Evolutionary conservation across 2,113 vertebrate genomes (phyloP).

Genomic region (Progne subis): DNA sequence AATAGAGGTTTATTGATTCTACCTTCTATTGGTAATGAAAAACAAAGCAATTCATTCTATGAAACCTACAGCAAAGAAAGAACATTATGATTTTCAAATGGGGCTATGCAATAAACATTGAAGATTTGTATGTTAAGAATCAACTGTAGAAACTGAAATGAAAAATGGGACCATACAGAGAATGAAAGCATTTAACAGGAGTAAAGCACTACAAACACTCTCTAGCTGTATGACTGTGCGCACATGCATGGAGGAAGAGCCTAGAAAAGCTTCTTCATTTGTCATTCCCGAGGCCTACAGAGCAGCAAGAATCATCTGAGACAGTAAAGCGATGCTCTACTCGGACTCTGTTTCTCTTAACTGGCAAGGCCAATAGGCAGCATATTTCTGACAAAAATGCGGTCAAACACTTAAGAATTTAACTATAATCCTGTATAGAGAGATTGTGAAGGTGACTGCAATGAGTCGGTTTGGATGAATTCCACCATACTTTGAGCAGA

Average conservation of each 20-base stretch:
- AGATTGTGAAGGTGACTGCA: not conserved
- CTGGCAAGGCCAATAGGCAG: not conserved
- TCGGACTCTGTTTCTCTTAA: not conserved
- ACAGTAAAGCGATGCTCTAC: not conserved
- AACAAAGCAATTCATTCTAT: not conserved
- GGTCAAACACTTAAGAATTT: not conserved
- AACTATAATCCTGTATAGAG: not conserved
- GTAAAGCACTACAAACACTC: not conserved
- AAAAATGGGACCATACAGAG: not conserved
- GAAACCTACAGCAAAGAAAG: not conserved
- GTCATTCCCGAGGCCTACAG: not conserved
- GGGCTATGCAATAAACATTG: not conserved
- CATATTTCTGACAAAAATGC: not conserved
- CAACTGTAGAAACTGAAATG: not conserved
- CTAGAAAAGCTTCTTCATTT: not conserved
- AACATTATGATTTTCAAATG: not conserved
- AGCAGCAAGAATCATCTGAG: not conserved
- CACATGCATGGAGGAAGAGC: not conserved
- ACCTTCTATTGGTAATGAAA: constrained; percentile 20
- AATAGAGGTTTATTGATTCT: constrained; percentile 17
- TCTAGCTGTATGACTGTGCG: not conserved
- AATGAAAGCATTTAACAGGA: not conserved
- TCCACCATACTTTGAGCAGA: not conserved
- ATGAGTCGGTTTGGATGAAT: not conserved
- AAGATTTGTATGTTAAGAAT: not conserved